Base-by-base conservation (phyloP, 2,888 invertebrate species). In the Scaptomyza caliginosa region DNA sequence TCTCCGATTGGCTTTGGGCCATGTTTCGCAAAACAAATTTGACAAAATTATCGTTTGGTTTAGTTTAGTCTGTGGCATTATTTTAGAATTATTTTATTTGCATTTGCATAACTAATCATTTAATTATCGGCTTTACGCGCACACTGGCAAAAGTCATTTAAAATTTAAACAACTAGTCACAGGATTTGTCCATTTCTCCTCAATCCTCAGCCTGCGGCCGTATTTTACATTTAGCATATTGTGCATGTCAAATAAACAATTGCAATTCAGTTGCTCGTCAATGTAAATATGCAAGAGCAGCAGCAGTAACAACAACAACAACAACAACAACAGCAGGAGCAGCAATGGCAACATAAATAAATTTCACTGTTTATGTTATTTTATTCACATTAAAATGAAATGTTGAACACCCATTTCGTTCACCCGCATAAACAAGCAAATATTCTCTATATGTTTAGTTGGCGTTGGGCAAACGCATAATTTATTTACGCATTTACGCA, bases 71-170 rank as follows among this genome's bases (percentile, higher is more conserved):
- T 32, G 2, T 32, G 45, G 45, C 62, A 50, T 63, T 34, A 56
- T 63, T 63, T 43, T 43, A 57, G 45, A 65, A 50, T 63, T 34
- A 56, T 63, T 63, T 43, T 43, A 57, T 67, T 67, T 62, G 39
- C 70, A 79, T 80, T 83, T 80, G 74, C 70, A 86, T 83, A 77
- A 70, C 77, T 80, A 86, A 83, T 77, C 69, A 86, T 80, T 86
- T 69, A 77, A 86, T 86, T 86, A 86, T 84, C 52, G 66, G 63
- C 60, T 71, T 77, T 69, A 59, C 42, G 66, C 42, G 51, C 42
- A 64, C 42, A 49, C 21, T 21, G 46, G 17, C 21, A 43, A 77
- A 79, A 85, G 67, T 83, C 77, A 86, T 84, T 74, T 73, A 63
- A 76, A 76, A 69, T 67, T 78, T 66, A 67, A 84, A 74, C 74